Conservation (phyloP, 2,888 invertebrate genomes). For the Amiota communis region DNA sequence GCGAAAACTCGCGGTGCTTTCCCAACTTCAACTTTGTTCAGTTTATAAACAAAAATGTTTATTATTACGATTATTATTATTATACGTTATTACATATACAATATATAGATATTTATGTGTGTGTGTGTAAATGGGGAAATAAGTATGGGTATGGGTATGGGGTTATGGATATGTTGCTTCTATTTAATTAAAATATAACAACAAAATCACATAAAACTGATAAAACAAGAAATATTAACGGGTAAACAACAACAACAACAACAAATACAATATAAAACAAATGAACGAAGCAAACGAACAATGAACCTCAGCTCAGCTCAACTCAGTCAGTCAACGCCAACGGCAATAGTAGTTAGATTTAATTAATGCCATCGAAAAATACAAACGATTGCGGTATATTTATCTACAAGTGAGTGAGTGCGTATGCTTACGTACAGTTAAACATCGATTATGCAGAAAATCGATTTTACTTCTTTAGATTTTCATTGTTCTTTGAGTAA, state of each 20-base stretch:
- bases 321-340: constrained; percentile 19
- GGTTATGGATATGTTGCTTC: constrained; percentile 27
- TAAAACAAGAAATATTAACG: constrained; percentile 42
- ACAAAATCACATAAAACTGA: constrained; percentile 47
- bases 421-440: too few species aligned
- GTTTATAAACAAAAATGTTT: constrained; percentile 36
- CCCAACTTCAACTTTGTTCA: too few species aligned
- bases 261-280: constrained; percentile 31
- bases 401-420: too few species aligned
- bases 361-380: constrained; percentile 6
- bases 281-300: constrained; percentile 36
- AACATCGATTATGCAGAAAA: too few species aligned
- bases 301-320: too few species aligned
- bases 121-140: too few species aligned
- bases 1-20: too few species aligned
- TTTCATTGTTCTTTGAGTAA: too few species aligned
- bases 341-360: constrained; percentile 17
- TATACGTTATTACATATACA: too few species aligned
- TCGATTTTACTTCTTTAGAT: too few species aligned
- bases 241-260: constrained; percentile 36
- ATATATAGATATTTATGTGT: too few species aligned
- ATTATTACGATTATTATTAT: background rate
- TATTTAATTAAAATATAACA: constrained; percentile 57
- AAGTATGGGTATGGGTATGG: too few species aligned
- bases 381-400: background rate